Conservation (phyloP, 1,140 invertebrate species). For the Probaryconus sp. region DNA sequence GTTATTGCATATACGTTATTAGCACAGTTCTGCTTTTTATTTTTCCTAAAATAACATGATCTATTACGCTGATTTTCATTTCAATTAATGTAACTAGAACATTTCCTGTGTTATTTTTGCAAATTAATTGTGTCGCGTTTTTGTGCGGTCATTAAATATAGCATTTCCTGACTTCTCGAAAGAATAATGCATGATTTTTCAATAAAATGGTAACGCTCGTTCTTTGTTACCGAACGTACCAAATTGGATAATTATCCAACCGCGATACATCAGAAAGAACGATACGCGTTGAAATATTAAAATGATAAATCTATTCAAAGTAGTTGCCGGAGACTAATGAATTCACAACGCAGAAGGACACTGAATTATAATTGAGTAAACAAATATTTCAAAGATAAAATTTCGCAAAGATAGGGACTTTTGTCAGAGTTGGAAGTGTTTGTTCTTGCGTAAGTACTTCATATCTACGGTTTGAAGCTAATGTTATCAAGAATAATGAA, state of each 20-base stretch:
- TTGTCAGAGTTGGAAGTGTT: conserved; percentile 61
- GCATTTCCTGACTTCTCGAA: too few species aligned
- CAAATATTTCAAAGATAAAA: conserved; percentile 59
- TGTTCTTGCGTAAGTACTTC: conserved; percentile 63
- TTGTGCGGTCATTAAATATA: too few species aligned
- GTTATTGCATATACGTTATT: too few species aligned
- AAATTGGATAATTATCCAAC: conserved; percentile 9
- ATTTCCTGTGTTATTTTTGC: too few species aligned
- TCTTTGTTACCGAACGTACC: too few species aligned
- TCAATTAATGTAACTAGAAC: too few species aligned
- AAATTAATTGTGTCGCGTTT: too few species aligned
- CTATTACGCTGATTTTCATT: too few species aligned
- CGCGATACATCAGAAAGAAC: not conserved
- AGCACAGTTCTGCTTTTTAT: too few species aligned
- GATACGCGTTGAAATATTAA: not conserved
- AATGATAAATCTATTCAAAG: conserved; percentile 11
- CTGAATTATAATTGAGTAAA: conserved; percentile 47
- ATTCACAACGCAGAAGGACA: conserved; percentile 9
- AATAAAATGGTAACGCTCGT: too few species aligned
- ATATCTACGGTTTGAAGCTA: conserved; percentile 62
- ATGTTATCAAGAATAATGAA: conserved; percentile 64
- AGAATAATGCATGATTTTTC: too few species aligned
- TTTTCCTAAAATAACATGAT: too few species aligned
- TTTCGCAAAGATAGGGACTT: conserved; percentile 57
- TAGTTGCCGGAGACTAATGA: conserved; percentile 18